These are phyloP conservation scores for Phymastichus coffea DNA, from an alignment of 1,140 invertebrate species.

Conservation along the genomic window DNA sequence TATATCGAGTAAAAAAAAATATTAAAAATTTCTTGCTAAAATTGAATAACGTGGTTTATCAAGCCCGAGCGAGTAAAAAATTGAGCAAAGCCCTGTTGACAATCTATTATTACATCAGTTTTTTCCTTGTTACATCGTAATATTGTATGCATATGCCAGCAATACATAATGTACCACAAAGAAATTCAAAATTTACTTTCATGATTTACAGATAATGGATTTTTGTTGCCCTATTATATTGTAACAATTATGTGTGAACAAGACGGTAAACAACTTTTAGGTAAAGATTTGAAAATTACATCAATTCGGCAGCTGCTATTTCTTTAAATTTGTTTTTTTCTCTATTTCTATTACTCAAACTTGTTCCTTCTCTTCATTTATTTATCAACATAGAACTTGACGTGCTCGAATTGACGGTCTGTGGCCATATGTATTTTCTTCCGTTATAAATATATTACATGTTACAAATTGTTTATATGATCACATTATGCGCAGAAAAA, in stretches of 20 bases:
- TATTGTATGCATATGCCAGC: constrained; percentile 10
- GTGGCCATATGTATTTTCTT: background rate
- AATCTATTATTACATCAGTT: constrained; percentile 17
- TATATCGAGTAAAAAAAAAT: constrained; percentile 22
- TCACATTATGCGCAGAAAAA: constrained; percentile 44
- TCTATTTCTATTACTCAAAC: background rate
- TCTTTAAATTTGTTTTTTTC: background rate
- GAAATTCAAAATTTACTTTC: constrained; percentile 23
- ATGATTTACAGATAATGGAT: constrained; percentile 24
- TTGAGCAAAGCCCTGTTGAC: constrained; percentile 12
- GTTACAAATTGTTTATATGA: constrained; percentile 40
- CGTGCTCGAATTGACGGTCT: constrained; percentile 4
- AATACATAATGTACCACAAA: constrained; percentile 20
- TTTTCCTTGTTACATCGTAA: constrained; percentile 9
- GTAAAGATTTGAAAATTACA: constrained; percentile 4
- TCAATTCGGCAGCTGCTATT: constrained; percentile 5
- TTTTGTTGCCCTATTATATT: constrained; percentile 10
- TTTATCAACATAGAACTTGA: constrained; percentile 12
- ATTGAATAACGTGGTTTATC: background rate
- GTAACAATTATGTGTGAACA: constrained; percentile 20
- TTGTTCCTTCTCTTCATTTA: constrained; percentile 2
- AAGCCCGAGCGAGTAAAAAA: constrained; percentile 20
- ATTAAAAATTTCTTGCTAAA: constrained; percentile 20
- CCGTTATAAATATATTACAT: constrained; percentile 36
- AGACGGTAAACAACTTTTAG: constrained; percentile 18